A percentile compares a stretch with the other conserved stretches of the same genome.
Conservation (phyloP, 2,113 vertebrate species). For the Hydrochoerus hydrochaeris region DNA sequence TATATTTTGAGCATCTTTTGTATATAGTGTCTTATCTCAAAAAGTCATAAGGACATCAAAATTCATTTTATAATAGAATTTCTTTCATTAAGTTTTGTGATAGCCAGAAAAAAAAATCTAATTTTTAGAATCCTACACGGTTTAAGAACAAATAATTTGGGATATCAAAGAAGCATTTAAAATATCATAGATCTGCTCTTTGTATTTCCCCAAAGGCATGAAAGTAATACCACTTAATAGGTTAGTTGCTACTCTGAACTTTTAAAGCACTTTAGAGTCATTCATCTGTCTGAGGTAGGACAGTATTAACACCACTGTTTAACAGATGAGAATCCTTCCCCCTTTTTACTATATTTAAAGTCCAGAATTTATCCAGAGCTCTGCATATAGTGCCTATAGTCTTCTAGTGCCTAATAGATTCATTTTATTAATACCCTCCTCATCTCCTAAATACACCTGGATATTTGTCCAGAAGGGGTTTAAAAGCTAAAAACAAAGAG, state of each 20-base stretch:
- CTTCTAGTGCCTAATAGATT: constrained; percentile 16
- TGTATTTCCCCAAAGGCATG: constrained; percentile 66
- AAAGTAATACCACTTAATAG: constrained; percentile 80
- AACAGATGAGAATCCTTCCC: constrained; percentile 65
- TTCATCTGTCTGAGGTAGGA: constrained; percentile 72
- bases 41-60: not conserved
- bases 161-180: constrained; percentile 68
- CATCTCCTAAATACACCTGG: not conserved
- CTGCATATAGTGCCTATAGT: not conserved
- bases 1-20: not conserved
- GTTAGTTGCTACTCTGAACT: constrained; percentile 69
- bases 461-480: constrained; percentile 47
- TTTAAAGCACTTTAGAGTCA: constrained; percentile 74
- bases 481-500: constrained; percentile 58
- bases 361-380: constrained; percentile 58
- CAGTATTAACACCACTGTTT: constrained; percentile 37
- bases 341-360: constrained; percentile 51
- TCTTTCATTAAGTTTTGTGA: constrained; percentile 51
- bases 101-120: constrained; percentile 33
- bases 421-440: not conserved
- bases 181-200: constrained; percentile 64
- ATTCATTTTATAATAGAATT: constrained; percentile 26
- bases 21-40: not conserved
- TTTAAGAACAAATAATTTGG: constrained; percentile 57
- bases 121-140: constrained; percentile 36